phyloP scores from a whole-genome alignment of 2,888 invertebrate species.

The Dynastes grantii region DNA sequence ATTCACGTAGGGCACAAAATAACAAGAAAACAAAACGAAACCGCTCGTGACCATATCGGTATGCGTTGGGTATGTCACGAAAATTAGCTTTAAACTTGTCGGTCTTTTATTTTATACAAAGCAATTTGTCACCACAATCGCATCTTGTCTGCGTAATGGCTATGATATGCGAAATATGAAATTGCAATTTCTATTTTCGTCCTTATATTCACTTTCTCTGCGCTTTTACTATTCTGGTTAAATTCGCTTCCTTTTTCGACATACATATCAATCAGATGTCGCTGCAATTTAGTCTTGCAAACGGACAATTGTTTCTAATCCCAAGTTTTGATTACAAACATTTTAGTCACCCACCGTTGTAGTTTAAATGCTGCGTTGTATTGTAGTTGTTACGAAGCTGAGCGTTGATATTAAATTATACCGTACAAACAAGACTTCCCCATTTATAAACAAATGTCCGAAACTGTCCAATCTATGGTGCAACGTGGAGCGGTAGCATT shows the following conservation, averaged over 20 bases:
- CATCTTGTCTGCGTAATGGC: too few relatives aligned
- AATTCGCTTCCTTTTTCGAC: background rate
- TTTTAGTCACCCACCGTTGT: background rate
- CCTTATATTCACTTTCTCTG: background rate
- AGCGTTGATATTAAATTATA: conserved; percentile 23
- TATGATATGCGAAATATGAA: background rate
- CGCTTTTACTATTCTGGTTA: background rate
- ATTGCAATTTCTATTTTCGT: background rate
- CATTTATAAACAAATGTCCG: conserved; percentile 17
- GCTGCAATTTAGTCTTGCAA: background rate
- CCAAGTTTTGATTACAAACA: background rate
- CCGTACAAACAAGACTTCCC: background rate
- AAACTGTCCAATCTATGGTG: conserved; percentile 12
- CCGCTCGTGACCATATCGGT: too few relatives aligned
- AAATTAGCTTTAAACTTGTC: too few relatives aligned
- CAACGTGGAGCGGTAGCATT: background rate
- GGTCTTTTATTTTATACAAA: background rate
- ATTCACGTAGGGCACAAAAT: too few relatives aligned
- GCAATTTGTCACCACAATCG: background rate
- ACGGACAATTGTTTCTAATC: background rate
- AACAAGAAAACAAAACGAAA: too few relatives aligned
- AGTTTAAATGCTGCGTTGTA: background rate
- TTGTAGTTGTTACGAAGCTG: conserved; percentile 1
- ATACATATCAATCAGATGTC: background rate
- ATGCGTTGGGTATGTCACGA: too few relatives aligned